Evolutionary conservation across 2,888 invertebrate species (phyloP).

Genomic region (Sphaeridia pumilis): DNA sequence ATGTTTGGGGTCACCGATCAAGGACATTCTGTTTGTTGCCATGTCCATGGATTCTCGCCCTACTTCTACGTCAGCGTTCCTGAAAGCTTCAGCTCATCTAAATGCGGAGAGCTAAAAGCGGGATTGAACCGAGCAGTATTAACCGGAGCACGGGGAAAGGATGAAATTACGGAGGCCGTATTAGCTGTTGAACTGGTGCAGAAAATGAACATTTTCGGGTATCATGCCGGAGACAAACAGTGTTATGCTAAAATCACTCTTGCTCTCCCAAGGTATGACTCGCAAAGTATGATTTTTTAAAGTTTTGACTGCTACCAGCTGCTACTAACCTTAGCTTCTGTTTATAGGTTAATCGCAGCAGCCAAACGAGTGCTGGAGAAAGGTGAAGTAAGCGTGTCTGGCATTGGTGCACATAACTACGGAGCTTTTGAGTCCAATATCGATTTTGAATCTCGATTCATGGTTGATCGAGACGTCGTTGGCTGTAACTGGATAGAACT

Average conservation of each 20-base stretch:
- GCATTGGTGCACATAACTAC: conserved; percentile 49
- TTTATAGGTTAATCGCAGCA: conserved; percentile 64
- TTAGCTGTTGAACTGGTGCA: conserved; percentile 68
- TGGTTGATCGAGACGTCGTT: conserved; percentile 87
- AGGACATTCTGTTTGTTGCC: conserved; percentile 94
- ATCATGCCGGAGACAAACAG: conserved; percentile 60
- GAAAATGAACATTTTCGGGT: conserved; percentile 80
- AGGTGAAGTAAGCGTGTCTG: conserved; percentile 48
- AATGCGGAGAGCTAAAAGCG: conserved; percentile 54
- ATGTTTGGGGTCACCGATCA: conserved; percentile 75
- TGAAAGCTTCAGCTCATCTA: conserved; percentile 49
- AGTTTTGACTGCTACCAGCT: too few relatives aligned
- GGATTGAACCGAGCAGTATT: conserved; percentile 64
- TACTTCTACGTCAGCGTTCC: conserved; percentile 90
- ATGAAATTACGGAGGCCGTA: conserved; percentile 64
- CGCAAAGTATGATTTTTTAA: neutral
- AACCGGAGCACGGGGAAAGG: too few relatives aligned
- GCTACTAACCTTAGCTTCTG: too few relatives aligned
- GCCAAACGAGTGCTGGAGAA: conserved; percentile 72
- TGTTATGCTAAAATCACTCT: conserved; percentile 75
- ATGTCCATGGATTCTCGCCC: conserved; percentile 93
- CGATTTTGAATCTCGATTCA: conserved; percentile 89
- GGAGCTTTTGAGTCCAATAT: conserved; percentile 82
- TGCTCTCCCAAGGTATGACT: conserved; percentile 58
- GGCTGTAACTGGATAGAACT: conserved; percentile 98